These are phyloP conservation scores for Brachionus plicatilis DNA, from an alignment of 1,140 invertebrate genomes.

Conservation along the genomic window DNA sequence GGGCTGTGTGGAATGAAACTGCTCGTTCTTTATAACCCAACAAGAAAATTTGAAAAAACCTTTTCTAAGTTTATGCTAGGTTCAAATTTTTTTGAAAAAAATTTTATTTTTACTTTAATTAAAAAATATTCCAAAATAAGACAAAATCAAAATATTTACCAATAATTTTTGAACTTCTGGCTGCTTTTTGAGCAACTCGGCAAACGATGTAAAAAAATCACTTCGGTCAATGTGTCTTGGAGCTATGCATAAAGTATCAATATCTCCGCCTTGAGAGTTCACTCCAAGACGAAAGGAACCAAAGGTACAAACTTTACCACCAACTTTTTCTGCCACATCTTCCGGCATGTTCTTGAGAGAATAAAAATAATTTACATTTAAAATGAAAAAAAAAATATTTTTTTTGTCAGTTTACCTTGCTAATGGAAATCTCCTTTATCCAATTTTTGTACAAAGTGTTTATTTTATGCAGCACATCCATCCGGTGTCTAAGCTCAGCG, in stretches of 20 bases:
- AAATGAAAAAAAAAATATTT: background rate
- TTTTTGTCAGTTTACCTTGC: background rate
- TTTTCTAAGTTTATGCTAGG: background rate
- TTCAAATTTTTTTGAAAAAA: background rate
- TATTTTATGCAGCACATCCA: conserved; percentile 67
- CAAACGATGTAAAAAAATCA: conserved; percentile 93
- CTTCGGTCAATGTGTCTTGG: conserved; percentile 84
- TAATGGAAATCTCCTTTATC: conserved; percentile 69
- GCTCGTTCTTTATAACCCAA: too few relatives aligned
- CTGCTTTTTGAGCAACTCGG: conserved; percentile 79
- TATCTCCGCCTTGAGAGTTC: conserved; percentile 91
- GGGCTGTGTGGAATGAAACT: too few relatives aligned
- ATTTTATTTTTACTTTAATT: background rate
- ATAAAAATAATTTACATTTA: background rate
- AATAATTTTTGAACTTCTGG: conserved; percentile 74
- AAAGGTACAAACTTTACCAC: conserved; percentile 98
- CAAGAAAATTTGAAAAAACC: too few relatives aligned
- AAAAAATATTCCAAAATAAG: background rate
- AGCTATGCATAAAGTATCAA: conserved; percentile 94
- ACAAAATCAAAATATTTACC: background rate
- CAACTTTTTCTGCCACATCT: conserved; percentile 61
- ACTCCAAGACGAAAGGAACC: conserved; percentile 86
- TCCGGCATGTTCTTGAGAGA: conserved; percentile 50
- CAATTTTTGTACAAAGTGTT: conserved; percentile 83
- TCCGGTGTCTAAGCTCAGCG: conserved; percentile 78